A percentile compares a stretch with the other conserved stretches of the same genome.
phyloP scores from a whole-genome alignment of 2,888 invertebrate genomes.

The Gonocerus acuteangulatus region DNA sequence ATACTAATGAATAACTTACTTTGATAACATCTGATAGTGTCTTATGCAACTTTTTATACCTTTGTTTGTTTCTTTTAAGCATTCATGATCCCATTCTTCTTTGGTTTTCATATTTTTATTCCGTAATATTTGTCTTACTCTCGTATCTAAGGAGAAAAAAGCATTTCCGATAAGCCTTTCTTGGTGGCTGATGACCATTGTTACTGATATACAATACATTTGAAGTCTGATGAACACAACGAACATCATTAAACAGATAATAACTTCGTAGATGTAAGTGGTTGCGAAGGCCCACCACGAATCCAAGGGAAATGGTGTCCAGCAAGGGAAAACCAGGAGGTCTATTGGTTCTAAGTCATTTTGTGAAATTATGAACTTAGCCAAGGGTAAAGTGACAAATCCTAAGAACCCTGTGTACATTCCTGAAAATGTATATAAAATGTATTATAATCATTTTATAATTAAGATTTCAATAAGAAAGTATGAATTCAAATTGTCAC shows the following conservation, averaged over 20 bases:
- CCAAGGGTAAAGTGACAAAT: neutral
- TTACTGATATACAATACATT: neutral
- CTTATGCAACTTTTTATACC: neutral
- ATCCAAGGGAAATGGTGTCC: neutral
- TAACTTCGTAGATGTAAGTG: neutral
- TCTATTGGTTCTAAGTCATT: neutral
- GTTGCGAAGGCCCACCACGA: neutral
- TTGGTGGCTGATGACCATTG: neutral
- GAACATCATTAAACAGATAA: neutral
- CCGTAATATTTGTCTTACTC: neutral
- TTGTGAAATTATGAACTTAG: neutral
- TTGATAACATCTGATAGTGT: neutral
- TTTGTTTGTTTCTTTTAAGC: neutral
- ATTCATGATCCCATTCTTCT: neutral
- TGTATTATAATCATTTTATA: too few relatives aligned
- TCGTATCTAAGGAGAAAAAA: neutral
- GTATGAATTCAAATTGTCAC: too few relatives aligned
- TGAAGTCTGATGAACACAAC: neutral
- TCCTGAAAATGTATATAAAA: neutral
- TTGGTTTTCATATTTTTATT: neutral
- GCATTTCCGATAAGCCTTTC: neutral
- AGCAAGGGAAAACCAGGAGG: neutral
- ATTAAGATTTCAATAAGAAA: too few relatives aligned
- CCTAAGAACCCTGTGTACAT: neutral
- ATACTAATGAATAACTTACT: too few relatives aligned